Conservation (phyloP, 2,797 vertebrate genomes). For the Brotula barbata region DNA sequence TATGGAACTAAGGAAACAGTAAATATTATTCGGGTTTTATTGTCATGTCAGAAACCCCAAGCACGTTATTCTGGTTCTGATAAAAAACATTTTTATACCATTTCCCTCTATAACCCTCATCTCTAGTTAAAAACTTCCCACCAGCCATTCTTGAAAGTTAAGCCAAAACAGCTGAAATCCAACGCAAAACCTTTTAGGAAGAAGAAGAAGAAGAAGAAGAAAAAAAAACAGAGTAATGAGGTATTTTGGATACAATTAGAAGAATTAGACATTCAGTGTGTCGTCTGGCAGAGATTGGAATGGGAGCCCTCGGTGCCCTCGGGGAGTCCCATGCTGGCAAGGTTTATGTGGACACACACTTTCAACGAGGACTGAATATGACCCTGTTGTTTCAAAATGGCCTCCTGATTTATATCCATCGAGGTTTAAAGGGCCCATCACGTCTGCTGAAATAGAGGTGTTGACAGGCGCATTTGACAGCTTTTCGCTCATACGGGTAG, state of each 20-base stretch:
- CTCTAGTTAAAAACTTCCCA: neutral
- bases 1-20: too few species aligned
- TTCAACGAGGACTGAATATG: slow-evolving; percentile 77
- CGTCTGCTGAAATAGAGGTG: slow-evolving; percentile 80
- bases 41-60: neutral
- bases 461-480: slow-evolving; percentile 81
- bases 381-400: slow-evolving; percentile 82
- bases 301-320: slow-evolving; percentile 49
- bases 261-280: slow-evolving; percentile 39
- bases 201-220: too few species aligned
- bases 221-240: slow-evolving; percentile 32
- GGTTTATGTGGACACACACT: slow-evolving; percentile 73
- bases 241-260: slow-evolving; percentile 36
- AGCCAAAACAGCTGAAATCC: neutral
- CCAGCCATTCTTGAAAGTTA: slow-evolving; percentile 3
- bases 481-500: slow-evolving; percentile 75
- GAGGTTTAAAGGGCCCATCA: slow-evolving; percentile 76
- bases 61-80: neutral
- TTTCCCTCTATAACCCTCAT: neutral
- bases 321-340: slow-evolving; percentile 73
- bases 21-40: too few species aligned
- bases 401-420: slow-evolving; percentile 81
- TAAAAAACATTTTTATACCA: neutral
- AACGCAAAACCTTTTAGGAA: slow-evolving; percentile 19
- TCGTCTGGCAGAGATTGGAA: slow-evolving; percentile 49